Conservation (phyloP, 2,797 vertebrate species). For the Lophius americanus region DNA sequence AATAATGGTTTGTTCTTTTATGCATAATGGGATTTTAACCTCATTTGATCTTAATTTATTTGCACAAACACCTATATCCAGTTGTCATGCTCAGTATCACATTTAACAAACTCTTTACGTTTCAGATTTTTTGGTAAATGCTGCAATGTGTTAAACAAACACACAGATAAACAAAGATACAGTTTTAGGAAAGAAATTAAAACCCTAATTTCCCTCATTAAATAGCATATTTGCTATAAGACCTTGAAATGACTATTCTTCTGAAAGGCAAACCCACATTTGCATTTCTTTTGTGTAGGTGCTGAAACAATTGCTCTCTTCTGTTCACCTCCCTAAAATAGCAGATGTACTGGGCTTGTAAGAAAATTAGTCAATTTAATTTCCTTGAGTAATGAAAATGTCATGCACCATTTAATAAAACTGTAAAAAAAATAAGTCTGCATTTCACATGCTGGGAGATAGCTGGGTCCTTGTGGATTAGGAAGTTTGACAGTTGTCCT, state of each 20-base stretch:
- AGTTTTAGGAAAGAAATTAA: constrained; percentile 54
- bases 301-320: constrained; percentile 83
- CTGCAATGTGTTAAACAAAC: constrained; percentile 8
- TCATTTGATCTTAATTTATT: constrained; percentile 9
- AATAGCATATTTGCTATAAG: constrained; percentile 72
- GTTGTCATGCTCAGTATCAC: constrained; percentile 12
- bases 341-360: constrained; percentile 85
- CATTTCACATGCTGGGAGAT: constrained; percentile 76
- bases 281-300: constrained; percentile 81
- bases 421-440: constrained; percentile 81
- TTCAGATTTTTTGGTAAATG: constrained; percentile 18
- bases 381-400: constrained; percentile 91
- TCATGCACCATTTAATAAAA: constrained; percentile 92
- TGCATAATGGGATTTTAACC: constrained; percentile 21
- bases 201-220: constrained; percentile 71
- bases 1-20: constrained; percentile 25
- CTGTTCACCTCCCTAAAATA: constrained; percentile 83
- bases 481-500: constrained; percentile 82
- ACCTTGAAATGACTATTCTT: constrained; percentile 73
- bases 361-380: constrained; percentile 90
- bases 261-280: constrained; percentile 69
- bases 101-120: constrained; percentile 1
- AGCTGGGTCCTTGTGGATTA: constrained; percentile 79
- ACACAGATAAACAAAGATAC: constrained; percentile 42
- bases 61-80: not conserved